A percentile compares a stretch with the other conserved stretches of the same genome.
These are phyloP conservation scores for Druon quercuslanigerum DNA, from an alignment of 1,140 invertebrate genomes.

Conservation along the genomic window DNA sequence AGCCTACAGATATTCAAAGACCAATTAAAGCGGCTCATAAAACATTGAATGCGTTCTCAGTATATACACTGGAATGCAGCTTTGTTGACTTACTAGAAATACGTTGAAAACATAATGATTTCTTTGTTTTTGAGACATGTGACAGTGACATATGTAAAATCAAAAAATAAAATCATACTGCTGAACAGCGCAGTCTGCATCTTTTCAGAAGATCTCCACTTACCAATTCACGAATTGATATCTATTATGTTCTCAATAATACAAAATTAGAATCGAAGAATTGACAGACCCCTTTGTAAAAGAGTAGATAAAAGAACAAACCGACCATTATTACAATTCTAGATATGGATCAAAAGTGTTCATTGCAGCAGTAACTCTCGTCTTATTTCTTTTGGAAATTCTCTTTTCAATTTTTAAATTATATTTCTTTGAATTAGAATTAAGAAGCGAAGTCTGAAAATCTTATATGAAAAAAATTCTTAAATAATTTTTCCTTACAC, in stretches of 20 bases:
- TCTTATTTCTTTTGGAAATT: too few species aligned
- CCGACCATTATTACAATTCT: too few species aligned
- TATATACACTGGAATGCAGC: slow-evolving; percentile 25
- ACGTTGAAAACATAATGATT: slow-evolving; percentile 15
- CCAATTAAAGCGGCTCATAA: slow-evolving; percentile 23
- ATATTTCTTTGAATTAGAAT: too few species aligned
- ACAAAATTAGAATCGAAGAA: not conserved
- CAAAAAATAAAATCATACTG: slow-evolving; percentile 7
- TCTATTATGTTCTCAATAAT: not conserved
- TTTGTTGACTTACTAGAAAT: slow-evolving; percentile 28
- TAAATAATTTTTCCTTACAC: too few species aligned
- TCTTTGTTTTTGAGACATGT: slow-evolving; percentile 6
- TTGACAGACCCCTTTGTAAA: not conserved
- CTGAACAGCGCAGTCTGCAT: not conserved
- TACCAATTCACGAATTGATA: not conserved
- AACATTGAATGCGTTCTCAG: slow-evolving; percentile 19
- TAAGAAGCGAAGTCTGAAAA: too few species aligned
- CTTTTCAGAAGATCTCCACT: slow-evolving; percentile 1
- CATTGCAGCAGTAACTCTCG: too few species aligned
- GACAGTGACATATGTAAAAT: slow-evolving; percentile 7
- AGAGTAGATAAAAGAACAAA: not conserved
- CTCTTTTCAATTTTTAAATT: too few species aligned
- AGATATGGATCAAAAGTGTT: too few species aligned
- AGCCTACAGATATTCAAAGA: not conserved
- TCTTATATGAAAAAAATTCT: too few species aligned